These are phyloP conservation scores for Callorhinus ursinus DNA, from an alignment of 2,113 vertebrate genomes.

Conservation along the genomic window DNA sequence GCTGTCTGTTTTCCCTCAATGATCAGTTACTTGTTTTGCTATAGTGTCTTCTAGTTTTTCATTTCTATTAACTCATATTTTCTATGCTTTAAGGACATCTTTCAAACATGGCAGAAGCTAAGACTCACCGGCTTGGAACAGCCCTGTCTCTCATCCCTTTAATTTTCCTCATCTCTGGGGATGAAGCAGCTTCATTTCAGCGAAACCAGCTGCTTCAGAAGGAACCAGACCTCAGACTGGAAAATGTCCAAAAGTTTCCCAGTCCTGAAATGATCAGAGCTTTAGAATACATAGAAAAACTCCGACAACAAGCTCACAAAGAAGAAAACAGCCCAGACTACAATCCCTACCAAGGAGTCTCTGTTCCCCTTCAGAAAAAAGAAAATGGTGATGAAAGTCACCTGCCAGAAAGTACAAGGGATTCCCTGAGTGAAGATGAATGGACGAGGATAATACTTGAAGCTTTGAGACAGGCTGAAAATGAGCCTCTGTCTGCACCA, in stretches of 20 bases:
- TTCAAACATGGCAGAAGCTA: slow-evolving; percentile 86
- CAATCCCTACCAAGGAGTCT: slow-evolving; percentile 86
- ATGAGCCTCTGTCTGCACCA: slow-evolving; percentile 82
- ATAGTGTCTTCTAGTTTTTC: slow-evolving; percentile 1
- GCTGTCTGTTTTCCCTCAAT: not conserved
- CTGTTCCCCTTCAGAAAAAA: slow-evolving; percentile 87
- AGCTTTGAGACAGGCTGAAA: slow-evolving; percentile 91
- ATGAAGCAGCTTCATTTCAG: slow-evolving; percentile 90
- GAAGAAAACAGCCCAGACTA: slow-evolving; percentile 87
- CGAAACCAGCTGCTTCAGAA: slow-evolving; percentile 90
- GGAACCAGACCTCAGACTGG: slow-evolving; percentile 86
- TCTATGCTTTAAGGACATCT: slow-evolving; percentile 87
- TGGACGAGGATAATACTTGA: slow-evolving; percentile 92
- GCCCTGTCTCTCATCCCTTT: slow-evolving; percentile 81
- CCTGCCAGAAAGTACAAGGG: slow-evolving; percentile 78
- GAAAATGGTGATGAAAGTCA: slow-evolving; percentile 86
- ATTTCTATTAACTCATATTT: slow-evolving; percentile 81
- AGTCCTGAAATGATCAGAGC: slow-evolving; percentile 95
- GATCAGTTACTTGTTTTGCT: not conserved
- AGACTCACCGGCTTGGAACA: slow-evolving; percentile 81
- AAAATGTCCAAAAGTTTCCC: slow-evolving; percentile 86
- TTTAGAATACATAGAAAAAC: slow-evolving; percentile 94
- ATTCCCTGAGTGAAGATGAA: slow-evolving; percentile 90
- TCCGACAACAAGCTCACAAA: slow-evolving; percentile 91
- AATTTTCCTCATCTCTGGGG: slow-evolving; percentile 83